These are phyloP conservation scores for Xyliphius kryptos DNA, from an alignment of 2,113 vertebrate genomes.

Conservation along the genomic window DNA sequence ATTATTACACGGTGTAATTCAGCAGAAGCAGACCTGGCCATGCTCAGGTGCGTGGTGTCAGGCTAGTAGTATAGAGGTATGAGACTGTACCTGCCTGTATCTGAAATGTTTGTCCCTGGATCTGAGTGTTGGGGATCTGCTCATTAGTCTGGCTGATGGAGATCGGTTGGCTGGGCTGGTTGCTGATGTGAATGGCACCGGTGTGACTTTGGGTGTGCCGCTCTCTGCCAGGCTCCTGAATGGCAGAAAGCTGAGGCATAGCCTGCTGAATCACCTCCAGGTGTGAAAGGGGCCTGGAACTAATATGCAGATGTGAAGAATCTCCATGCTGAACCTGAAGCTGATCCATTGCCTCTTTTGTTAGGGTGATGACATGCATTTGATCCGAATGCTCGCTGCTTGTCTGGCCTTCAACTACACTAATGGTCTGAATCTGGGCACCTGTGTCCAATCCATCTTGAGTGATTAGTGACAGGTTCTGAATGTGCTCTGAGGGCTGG, in stretches of 20 bases:
- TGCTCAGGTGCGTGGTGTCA: conserved; percentile 44
- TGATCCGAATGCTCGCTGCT: conserved; percentile 68
- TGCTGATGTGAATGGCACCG: conserved; percentile 54
- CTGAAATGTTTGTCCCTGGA: conserved; percentile 71
- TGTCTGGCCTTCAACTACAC: conserved; percentile 69
- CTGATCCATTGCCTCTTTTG: conserved; percentile 82
- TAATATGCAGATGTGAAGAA: conserved; percentile 60
- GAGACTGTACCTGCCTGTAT: conserved; percentile 68
- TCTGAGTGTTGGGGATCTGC: conserved; percentile 59
- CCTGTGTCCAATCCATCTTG: conserved; percentile 60
- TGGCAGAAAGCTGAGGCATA: conserved; percentile 47
- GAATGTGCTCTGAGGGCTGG: conserved; percentile 69
- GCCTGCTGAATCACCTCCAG: conserved; percentile 56
- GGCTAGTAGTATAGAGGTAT: conserved; percentile 61
- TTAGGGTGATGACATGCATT: conserved; percentile 88
- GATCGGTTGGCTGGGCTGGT: conserved; percentile 58
- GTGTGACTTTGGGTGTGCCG: conserved; percentile 56
- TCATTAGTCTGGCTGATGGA: conserved; percentile 65
- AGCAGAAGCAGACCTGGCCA: not conserved
- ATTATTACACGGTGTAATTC: not conserved
- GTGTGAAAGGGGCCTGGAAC: conserved; percentile 53
- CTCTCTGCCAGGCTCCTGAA: conserved; percentile 45
- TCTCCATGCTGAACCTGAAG: conserved; percentile 73
- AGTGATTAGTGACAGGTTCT: conserved; percentile 72
- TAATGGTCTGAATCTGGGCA: conserved; percentile 73